These are phyloP conservation scores for Euphydryas editha DNA, from an alignment of 2,888 invertebrate genomes.

Conservation along the genomic window DNA sequence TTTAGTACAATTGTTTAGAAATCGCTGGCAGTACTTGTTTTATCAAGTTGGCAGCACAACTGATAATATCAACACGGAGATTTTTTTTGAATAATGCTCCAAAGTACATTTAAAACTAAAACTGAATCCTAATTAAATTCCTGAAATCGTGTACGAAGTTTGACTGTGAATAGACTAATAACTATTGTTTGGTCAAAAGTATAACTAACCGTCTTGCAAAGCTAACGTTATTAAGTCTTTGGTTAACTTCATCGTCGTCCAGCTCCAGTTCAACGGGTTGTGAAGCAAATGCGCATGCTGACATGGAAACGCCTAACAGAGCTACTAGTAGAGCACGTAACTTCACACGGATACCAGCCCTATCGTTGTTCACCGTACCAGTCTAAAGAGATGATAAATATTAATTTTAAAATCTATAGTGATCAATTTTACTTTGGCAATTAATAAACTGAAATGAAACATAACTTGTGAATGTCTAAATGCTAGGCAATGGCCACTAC, in stretches of 20 bases:
- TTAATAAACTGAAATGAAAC: not conserved
- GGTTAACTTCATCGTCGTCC: slow-evolving; percentile 73
- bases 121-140: no score
- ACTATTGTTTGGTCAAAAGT: no score
- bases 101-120: no score
- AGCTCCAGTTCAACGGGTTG: slow-evolving; percentile 75
- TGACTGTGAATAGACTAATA: no score
- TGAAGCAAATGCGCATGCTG: slow-evolving; percentile 73
- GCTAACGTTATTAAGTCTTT: slow-evolving; percentile 73
- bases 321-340: slow-evolving; percentile 72
- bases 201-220: slow-evolving; percentile 66
- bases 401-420: not conserved
- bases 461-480: no score
- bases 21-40: no score
- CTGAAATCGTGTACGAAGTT: no score
- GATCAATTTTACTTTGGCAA: not conserved
- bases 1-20: no score
- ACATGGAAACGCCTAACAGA: slow-evolving; percentile 74
- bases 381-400: not conserved
- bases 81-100: no score
- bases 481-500: no score
- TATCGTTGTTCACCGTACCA: slow-evolving; percentile 44
- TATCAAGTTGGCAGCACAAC: no score
- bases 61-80: no score
- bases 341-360: slow-evolving; percentile 57